Evolutionary conservation across 2,888 invertebrate genomes (phyloP), one percentile per base, ranked within the genome.

Genomic region (Deilephila elpenor): DNA sequence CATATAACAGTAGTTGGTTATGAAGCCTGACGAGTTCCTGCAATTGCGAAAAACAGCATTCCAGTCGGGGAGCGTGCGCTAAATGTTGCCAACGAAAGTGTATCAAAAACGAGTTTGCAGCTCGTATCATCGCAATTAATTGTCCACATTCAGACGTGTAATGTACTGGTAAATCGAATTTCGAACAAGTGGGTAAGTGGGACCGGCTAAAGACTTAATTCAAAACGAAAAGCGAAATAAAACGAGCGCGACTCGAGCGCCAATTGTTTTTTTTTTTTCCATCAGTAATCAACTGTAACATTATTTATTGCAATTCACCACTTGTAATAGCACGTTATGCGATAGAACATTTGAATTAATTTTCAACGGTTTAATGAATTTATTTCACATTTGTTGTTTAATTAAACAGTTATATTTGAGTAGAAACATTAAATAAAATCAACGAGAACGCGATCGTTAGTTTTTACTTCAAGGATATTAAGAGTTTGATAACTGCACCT

Each of bases 41-140:
- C 80, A 82, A 80, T 86, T 86, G 86, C 86, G 86, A 85, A 86
- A 89, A 88, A 80, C 86, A 78, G 83, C 89, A 91, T 89, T 88
- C 88, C 84, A 77, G 74, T 72, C 76, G 81, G 82, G 80, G 83
- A 84, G 79, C 81, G 78, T 78, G 80, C 80, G 80, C 82, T 79
- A 82, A 81, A 81, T 79, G 77, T 56, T 59, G 75, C 77, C 80
- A 89, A 86, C 84, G 89, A 90, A 89, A 91, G 89, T 89, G 84
- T 86, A 84, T 81, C 79, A 77, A 76, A 80, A 85, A 84, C 87
- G 74, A 74, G 85, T 83, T 81, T 59, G 11, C 34, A 59, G 37
- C 34, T 34, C 37, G 67, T 56, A 73, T 59, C 67, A 37, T 67
- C 59, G 67, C 64, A 77, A 77, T 77, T 75, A 73, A 80, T 79